A percentile compares a stretch with the other conserved stretches of the same genome.
Conservation (phyloP, 2,113 vertebrate species). For the Dipodomys spectabilis region DNA sequence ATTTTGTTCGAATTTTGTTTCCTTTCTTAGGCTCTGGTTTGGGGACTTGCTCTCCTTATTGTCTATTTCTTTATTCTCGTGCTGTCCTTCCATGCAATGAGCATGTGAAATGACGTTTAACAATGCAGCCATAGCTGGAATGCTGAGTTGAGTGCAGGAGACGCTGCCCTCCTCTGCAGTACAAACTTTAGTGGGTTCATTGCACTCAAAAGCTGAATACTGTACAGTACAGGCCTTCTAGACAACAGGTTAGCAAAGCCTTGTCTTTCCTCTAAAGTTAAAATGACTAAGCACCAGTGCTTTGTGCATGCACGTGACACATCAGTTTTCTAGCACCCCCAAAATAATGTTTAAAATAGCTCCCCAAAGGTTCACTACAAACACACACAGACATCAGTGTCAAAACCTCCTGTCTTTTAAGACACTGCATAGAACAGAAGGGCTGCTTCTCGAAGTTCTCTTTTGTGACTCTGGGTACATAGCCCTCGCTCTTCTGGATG, state of each 20-base stretch:
- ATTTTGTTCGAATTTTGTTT: background rate
- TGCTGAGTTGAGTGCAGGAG: background rate
- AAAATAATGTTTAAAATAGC: background rate
- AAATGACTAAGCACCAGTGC: too few relatives aligned
- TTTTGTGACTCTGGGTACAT: background rate
- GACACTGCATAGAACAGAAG: background rate
- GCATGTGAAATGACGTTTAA: rapidly evolving
- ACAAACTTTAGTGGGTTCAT: background rate
- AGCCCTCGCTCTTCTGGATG: background rate
- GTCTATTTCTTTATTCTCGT: background rate
- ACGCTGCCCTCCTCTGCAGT: background rate
- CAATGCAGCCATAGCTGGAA: background rate
- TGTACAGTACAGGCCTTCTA: background rate
- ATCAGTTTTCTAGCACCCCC: background rate
- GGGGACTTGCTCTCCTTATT: background rate
- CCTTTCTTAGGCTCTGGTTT: background rate
- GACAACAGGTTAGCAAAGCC: too few relatives aligned
- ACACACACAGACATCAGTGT: background rate
- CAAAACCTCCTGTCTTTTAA: background rate
- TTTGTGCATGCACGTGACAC: background rate
- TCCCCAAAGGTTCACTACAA: background rate
- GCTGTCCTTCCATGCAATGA: rapidly evolving
- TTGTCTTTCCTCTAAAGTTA: too few relatives aligned
- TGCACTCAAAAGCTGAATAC: background rate
- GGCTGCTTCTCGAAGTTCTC: background rate